Percentiles rank a stretch among this genome's conserved stretches.
Evolutionary conservation across 2,888 invertebrate species (phyloP).

Genomic region (Chrysomela aeneicollis): DNA sequence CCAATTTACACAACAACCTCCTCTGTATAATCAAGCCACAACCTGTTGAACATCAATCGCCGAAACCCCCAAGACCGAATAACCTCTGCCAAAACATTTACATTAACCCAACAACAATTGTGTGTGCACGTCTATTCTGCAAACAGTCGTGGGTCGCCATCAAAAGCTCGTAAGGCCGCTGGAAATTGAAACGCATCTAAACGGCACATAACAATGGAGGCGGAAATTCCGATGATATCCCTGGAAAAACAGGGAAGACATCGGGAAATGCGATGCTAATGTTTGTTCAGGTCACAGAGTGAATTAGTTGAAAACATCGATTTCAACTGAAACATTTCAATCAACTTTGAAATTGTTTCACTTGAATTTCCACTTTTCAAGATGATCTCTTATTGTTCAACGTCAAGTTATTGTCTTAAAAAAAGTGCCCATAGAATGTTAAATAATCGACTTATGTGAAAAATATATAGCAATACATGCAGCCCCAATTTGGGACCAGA

Average conservation of each 20-base stretch:
- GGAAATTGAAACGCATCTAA: neutral
- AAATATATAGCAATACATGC: too few relatives aligned
- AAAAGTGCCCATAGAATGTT: too few relatives aligned
- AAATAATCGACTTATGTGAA: too few relatives aligned
- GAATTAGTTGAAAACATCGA: too few relatives aligned
- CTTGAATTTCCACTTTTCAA: too few relatives aligned
- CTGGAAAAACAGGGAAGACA: neutral
- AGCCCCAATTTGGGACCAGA: too few relatives aligned
- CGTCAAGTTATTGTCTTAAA: too few relatives aligned
- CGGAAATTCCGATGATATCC: neutral
- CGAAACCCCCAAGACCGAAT: neutral
- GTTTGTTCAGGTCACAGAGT: too few relatives aligned
- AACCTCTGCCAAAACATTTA: constrained; percentile 1
- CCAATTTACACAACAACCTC: neutral
- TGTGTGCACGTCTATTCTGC: neutral
- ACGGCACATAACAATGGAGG: neutral
- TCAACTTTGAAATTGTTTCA: too few relatives aligned
- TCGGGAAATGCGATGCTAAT: too few relatives aligned
- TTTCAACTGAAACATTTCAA: too few relatives aligned
- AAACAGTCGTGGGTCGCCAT: neutral
- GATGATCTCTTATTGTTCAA: too few relatives aligned
- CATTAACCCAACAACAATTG: constrained; percentile 2
- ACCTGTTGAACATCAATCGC: neutral
- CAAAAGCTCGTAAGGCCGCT: neutral
- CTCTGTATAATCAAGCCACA: neutral